phyloP scores from a whole-genome alignment of 2,888 invertebrate species.

The Eugnorisma glareosa region DNA sequence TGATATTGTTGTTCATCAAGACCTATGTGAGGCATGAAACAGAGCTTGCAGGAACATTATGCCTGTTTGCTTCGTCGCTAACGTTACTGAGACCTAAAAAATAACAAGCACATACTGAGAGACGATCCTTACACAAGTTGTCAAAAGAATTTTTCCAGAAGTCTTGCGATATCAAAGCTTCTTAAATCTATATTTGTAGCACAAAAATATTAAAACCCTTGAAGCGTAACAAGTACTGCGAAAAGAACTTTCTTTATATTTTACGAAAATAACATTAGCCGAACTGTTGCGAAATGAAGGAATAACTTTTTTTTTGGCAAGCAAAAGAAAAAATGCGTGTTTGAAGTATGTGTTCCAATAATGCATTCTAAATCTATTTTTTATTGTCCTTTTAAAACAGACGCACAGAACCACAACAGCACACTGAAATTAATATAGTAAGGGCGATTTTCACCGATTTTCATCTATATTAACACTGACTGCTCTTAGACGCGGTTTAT shows the following conservation, averaged over 20 bases:
- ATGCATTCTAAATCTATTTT: background rate
- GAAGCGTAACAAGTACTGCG: constrained; percentile 9
- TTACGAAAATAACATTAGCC: constrained; percentile 11
- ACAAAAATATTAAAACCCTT: constrained; percentile 13
- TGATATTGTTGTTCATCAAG: constrained; percentile 34
- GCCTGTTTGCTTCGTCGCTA: background rate
- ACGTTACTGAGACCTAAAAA: background rate
- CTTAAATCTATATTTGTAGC: constrained; percentile 7
- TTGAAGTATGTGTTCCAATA: background rate
- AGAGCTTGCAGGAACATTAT: constrained; percentile 4
- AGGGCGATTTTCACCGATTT: background rate
- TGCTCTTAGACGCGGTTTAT: background rate
- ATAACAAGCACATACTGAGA: constrained; percentile 9
- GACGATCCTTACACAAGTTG: background rate
- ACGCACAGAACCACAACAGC: too few relatives aligned
- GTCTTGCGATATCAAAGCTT: constrained; percentile 14
- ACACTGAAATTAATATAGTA: background rate
- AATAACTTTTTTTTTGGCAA: background rate
- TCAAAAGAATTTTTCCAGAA: constrained; percentile 29
- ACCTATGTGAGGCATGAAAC: constrained; percentile 3
- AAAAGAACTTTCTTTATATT: constrained; percentile 6
- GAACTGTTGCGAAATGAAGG: background rate
- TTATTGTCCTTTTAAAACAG: background rate
- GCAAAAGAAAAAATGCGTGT: background rate
- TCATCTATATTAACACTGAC: background rate